A percentile compares a stretch with the other conserved stretches of the same genome.
phyloP scores from a whole-genome alignment of 2,888 invertebrate species.

The Bombyx huttoni region DNA sequence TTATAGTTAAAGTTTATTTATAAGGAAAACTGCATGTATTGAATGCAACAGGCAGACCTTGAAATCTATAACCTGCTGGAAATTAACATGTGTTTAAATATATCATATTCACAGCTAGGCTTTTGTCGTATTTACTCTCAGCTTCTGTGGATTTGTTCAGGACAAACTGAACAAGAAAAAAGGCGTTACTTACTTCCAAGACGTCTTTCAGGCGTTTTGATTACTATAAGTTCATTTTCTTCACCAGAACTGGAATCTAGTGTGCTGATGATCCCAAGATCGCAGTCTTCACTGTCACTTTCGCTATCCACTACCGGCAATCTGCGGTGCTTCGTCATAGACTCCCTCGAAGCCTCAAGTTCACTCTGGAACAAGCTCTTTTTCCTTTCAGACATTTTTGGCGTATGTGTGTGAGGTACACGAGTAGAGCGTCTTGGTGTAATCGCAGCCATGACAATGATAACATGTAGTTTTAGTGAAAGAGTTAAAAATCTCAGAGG shows the following conservation, averaged over 20 bases:
- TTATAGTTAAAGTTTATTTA: too few species aligned
- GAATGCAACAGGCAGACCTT: too few species aligned
- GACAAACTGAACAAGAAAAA: background rate
- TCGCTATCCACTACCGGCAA: conserved; percentile 60
- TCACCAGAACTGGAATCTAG: conserved; percentile 64
- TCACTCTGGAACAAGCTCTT: conserved; percentile 72
- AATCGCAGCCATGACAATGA: conserved; percentile 38
- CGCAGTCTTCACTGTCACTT: conserved; percentile 65
- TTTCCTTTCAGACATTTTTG: conserved; percentile 75
- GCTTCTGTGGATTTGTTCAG: too few species aligned
- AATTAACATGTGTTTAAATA: too few species aligned
- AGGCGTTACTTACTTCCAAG: conserved; percentile 47
- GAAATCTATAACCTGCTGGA: too few species aligned
- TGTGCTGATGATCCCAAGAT: conserved; percentile 72
- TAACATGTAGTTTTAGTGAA: conserved; percentile 14
- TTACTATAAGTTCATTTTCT: conserved; percentile 43
- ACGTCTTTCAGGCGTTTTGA: conserved; percentile 44
- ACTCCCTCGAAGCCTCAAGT: conserved; percentile 34
- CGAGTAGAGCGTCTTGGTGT: conserved; percentile 56
- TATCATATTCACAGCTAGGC: too few species aligned
- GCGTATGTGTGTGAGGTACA: conserved; percentile 57
- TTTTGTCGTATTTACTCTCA: too few species aligned
- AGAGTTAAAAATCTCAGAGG: background rate
- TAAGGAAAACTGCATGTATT: too few species aligned
- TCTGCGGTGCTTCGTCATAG: conserved; percentile 48